Percentiles rank a stretch among this genome's conserved stretches.
Evolutionary conservation across 2,797 vertebrate genomes (phyloP).

Genomic region (Chelonia mydas): DNA sequence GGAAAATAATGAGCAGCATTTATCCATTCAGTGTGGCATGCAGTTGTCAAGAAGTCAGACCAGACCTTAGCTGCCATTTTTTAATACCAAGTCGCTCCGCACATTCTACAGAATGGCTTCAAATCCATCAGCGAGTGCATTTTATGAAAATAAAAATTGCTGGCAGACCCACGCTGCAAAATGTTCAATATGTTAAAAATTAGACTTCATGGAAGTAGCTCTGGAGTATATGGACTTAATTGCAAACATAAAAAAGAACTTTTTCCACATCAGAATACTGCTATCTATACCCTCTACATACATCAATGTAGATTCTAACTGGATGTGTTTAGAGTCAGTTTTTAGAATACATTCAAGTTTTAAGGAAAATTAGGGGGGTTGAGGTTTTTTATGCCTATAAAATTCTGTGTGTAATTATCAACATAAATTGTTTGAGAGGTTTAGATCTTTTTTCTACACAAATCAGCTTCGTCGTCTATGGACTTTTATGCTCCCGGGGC

Average conservation of each 20-base stretch:
- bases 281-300: neutral
- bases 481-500: neutral
- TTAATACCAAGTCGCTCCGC: neutral
- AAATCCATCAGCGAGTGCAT: constrained; percentile 9
- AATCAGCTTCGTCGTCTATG: neutral
- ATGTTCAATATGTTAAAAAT: constrained; percentile 61
- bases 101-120: neutral
- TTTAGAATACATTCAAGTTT: constrained; percentile 37
- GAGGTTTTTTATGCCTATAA: neutral
- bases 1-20: constrained; percentile 65
- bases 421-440: constrained; percentile 5
- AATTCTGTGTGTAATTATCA: neutral
- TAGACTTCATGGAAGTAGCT: constrained; percentile 38
- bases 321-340: neutral
- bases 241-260: constrained; percentile 40
- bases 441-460: neutral
- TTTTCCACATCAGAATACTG: constrained; percentile 8
- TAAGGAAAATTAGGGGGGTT: neutral
- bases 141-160: constrained; percentile 45
- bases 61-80: constrained; percentile 12
- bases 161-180: neutral
- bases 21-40: constrained; percentile 45
- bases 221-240: constrained; percentile 38
- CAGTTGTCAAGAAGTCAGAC: constrained; percentile 61
- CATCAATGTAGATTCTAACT: neutral